Percentiles rank a stretch among this genome's conserved stretches.
These are phyloP conservation scores for Chiloscyllium punctatum DNA, from an alignment of 2,797 vertebrate genomes.

Conservation along the genomic window DNA sequence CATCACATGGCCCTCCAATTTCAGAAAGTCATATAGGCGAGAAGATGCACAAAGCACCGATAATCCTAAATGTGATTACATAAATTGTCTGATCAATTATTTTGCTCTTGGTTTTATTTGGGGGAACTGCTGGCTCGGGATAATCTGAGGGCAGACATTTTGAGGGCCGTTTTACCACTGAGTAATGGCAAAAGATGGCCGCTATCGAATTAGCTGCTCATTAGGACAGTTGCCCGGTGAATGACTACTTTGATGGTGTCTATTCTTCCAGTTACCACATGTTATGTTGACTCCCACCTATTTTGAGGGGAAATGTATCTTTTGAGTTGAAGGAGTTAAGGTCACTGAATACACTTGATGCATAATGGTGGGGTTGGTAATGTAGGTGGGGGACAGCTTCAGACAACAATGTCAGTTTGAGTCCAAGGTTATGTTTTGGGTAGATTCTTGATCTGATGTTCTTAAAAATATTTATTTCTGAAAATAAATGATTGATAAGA, in stretches of 20 bases:
- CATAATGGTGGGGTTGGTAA: not conserved
- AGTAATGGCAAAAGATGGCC: not conserved
- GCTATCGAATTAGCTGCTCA: not conserved
- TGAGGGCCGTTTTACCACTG: not conserved
- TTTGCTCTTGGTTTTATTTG: not conserved
- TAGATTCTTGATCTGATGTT: not conserved
- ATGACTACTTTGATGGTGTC: not conserved
- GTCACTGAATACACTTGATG: not conserved
- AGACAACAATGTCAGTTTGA: not conserved
- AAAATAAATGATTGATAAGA: not conserved
- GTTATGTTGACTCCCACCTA: not conserved
- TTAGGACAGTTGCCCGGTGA: not conserved
- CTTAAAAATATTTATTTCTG: not conserved
- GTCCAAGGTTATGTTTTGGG: not conserved
- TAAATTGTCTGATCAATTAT: not conserved
- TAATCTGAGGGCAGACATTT: not conserved
- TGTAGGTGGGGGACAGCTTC: not conserved
- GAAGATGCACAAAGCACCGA: not conserved
- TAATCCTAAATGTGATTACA: not conserved
- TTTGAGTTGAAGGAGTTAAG: not conserved
- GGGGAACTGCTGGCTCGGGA: not conserved
- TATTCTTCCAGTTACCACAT: no score
- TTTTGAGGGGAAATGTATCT: not conserved
- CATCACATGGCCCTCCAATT: not conserved
- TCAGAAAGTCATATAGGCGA: not conserved